Evolutionary conservation across 1,140 invertebrate species (phyloP).

Genomic region (Neotoxoptera formosana): DNA sequence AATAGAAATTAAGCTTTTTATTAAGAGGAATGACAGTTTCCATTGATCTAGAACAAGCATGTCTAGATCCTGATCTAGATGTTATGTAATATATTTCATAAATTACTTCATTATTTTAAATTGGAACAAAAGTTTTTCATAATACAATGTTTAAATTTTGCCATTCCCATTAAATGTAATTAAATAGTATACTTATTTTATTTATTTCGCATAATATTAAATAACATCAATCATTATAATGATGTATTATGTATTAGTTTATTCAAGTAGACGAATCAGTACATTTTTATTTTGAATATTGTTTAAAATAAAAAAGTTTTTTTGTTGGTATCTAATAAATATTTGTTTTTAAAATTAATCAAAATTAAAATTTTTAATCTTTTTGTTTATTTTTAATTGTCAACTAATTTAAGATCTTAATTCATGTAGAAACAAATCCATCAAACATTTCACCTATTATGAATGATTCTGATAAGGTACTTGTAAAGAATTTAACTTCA

Average conservation of each 20-base stretch:
- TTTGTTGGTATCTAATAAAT: background rate
- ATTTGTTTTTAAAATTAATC: background rate
- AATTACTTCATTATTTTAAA: background rate
- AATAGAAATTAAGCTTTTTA: background rate
- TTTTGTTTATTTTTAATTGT: background rate
- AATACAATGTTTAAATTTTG: background rate
- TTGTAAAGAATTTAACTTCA: background rate
- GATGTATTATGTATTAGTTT: background rate
- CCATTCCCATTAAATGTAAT: background rate
- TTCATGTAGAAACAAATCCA: background rate
- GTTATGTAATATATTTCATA: background rate
- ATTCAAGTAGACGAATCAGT: background rate
- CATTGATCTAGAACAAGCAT: background rate
- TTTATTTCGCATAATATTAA: too few relatives aligned
- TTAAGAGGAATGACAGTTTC: too few relatives aligned
- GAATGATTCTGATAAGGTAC: background rate
- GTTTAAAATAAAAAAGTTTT: background rate
- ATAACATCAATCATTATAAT: too few relatives aligned
- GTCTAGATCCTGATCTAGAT: background rate
- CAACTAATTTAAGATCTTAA: background rate
- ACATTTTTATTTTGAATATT: background rate
- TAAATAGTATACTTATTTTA: background rate
- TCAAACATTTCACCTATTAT: background rate
- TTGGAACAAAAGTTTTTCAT: background rate
- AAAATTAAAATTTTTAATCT: background rate